Conservation (phyloP, 2,113 vertebrate genomes). For the Colossoma macropomum region DNA sequence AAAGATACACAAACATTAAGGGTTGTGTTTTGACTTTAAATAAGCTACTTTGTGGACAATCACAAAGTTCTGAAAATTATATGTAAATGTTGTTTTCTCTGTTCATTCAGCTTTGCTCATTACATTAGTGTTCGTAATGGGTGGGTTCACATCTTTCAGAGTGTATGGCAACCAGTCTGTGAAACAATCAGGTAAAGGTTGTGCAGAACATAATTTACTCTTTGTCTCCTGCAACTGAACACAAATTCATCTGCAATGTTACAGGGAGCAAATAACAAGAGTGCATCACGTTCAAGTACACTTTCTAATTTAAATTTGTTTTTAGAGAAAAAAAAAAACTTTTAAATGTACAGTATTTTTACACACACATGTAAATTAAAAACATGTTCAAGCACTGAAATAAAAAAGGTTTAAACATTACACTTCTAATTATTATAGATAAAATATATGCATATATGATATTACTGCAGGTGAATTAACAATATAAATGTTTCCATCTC, state of each 20-base stretch:
- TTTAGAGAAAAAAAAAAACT: too few relatives aligned
- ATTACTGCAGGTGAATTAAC: neutral
- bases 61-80: neutral
- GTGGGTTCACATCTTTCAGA: neutral
- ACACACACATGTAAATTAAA: neutral
- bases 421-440: neutral
- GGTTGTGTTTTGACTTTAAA: neutral
- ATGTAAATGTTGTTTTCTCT: neutral
- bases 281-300: neutral
- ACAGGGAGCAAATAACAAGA: neutral
- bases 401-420: neutral
- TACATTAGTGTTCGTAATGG: neutral
- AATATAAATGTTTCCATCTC: neutral
- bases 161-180: neutral
- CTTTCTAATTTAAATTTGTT: too few relatives aligned
- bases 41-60: neutral
- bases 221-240: neutral
- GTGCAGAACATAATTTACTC: neutral
- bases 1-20: neutral
- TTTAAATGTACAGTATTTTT: neutral
- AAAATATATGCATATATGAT: neutral
- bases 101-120: neutral
- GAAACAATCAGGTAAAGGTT: too few relatives aligned
- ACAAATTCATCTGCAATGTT: neutral
- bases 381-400: neutral